Percentiles rank a stretch among this genome's conserved stretches.
Conservation (phyloP, 2,113 vertebrate species). For the Otus sunia region DNA sequence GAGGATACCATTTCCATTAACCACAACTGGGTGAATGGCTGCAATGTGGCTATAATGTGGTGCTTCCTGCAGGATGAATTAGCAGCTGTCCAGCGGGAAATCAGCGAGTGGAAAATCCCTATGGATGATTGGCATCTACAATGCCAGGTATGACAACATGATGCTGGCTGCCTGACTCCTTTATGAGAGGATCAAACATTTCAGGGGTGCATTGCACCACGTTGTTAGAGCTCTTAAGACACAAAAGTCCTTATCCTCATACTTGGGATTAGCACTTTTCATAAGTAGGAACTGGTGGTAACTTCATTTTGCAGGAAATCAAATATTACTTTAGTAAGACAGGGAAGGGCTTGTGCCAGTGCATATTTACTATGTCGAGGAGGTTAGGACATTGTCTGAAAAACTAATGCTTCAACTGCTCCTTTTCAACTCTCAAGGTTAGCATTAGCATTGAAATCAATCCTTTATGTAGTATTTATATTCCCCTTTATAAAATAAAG, state of each 20-base stretch:
- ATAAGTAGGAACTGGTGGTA: background rate
- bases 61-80: slow-evolving; percentile 91
- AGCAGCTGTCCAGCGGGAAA: slow-evolving; percentile 85
- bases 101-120: slow-evolving; percentile 84
- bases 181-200: rapidly evolving
- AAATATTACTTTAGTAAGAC: background rate
- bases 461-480: background rate
- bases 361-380: background rate
- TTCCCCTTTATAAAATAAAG: background rate
- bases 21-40: slow-evolving; percentile 97
- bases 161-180: background rate
- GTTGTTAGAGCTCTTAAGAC: background rate
- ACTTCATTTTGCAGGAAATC: background rate
- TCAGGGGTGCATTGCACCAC: rapidly evolving
- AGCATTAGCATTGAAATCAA: too few relatives aligned
- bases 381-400: background rate
- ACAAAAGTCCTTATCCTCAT: background rate
- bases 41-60: slow-evolving; percentile 92
- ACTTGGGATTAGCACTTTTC: background rate
- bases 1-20: slow-evolving; percentile 98
- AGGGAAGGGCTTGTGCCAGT: background rate
- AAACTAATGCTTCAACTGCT: background rate
- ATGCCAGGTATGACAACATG: slow-evolving; percentile 82
- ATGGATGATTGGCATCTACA: slow-evolving; percentile 92
- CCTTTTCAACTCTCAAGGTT: background rate